phyloP scores from a whole-genome alignment of 2,797 vertebrate species.

The Pachyuromys duprasi region DNA sequence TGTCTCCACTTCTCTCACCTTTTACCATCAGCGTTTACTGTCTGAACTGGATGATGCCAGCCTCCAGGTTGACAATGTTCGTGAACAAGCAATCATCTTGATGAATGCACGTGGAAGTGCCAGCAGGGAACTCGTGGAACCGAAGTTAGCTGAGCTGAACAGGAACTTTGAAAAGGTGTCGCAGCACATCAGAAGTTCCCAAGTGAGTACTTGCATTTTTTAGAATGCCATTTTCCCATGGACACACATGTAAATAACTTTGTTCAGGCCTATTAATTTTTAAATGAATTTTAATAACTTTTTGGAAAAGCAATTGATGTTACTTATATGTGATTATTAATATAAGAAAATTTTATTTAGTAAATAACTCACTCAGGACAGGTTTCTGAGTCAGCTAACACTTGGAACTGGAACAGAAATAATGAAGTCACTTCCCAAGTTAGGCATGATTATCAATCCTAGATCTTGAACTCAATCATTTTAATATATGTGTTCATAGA shows the following conservation, averaged over 20 bases:
- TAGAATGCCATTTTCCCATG: background rate
- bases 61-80: conserved; percentile 93
- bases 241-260: background rate
- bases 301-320: background rate
- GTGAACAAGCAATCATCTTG: conserved; percentile 93
- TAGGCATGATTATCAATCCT: background rate
- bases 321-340: background rate
- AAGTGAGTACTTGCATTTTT: conserved; percentile 87
- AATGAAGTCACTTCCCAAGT: background rate
- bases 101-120: conserved; percentile 94
- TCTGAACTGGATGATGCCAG: conserved; percentile 93
- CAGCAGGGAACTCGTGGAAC: conserved; percentile 94
- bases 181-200: conserved; percentile 94
- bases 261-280: background rate
- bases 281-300: background rate
- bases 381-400: background rate
- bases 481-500: background rate
- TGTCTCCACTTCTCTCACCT: background rate
- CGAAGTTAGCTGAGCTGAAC: conserved; percentile 96
- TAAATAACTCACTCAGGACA: background rate
- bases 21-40: conserved; percentile 88
- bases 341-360: background rate
- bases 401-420: background rate
- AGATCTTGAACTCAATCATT: background rate
- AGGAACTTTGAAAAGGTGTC: conserved; percentile 98